Conservation (phyloP, 2,797 vertebrate species). For the Chelidonichthys spinosus region DNA sequence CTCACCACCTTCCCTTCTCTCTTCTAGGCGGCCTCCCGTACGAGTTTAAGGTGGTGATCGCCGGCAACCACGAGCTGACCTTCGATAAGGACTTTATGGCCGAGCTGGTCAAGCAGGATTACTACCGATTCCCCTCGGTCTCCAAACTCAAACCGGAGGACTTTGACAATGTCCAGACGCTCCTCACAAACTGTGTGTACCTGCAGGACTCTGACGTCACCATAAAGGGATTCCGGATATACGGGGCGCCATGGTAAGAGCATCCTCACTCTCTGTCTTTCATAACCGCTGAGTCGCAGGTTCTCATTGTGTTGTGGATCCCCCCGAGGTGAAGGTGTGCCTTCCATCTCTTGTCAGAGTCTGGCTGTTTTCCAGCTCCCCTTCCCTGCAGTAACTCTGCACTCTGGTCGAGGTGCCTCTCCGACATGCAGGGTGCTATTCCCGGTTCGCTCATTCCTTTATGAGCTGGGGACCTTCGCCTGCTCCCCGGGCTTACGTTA, state of each 20-base stretch:
- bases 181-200: conserved; percentile 99
- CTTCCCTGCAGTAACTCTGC: conserved; percentile 42
- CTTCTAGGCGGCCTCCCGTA: conserved; percentile 93
- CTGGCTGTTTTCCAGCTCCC: conserved; percentile 62
- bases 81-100: conserved; percentile 99
- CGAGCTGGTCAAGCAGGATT: conserved; percentile 99
- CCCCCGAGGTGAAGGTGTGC: conserved; percentile 46
- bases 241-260: conserved; percentile 96
- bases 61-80: conserved; percentile 99
- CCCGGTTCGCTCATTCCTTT: conserved; percentile 68
- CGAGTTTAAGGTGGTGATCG: conserved; percentile 99
- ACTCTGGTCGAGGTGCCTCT: conserved; percentile 45
- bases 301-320: conserved; percentile 36
- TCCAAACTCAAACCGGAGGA: conserved; percentile 99
- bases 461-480: conserved; percentile 61
- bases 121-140: conserved; percentile 99
- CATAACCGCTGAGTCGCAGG: conserved; percentile 25
- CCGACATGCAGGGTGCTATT: conserved; percentile 61
- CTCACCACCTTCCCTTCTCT: conserved; percentile 13
- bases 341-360: conserved; percentile 29
- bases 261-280: background rate
- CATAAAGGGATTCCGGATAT: conserved; percentile 99
- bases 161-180: conserved; percentile 98
- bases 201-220: conserved; percentile 98
- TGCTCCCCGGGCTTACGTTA: conserved; percentile 66